Evolutionary conservation across 2,888 invertebrate genomes (phyloP).

Genomic region (Chrysolina americana): DNA sequence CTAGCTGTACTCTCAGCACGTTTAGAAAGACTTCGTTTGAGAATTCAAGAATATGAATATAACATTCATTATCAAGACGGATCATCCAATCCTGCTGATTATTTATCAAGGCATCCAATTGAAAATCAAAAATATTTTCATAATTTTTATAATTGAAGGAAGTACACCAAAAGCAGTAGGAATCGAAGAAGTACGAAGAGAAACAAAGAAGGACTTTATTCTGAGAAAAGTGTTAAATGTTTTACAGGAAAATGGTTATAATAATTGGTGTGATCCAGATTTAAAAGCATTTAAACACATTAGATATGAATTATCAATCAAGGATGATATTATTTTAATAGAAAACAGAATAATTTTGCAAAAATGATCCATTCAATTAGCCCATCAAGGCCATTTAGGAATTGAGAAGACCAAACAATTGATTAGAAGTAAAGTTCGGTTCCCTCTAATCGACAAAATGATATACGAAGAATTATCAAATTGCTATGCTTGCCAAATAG

Average conservation of each 20-base stretch:
- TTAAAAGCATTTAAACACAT: background rate
- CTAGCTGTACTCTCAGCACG: background rate
- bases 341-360: background rate
- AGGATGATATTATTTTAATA: background rate
- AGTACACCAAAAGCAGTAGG: background rate
- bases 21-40: background rate
- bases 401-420: constrained; percentile 13
- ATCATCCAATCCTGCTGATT: background rate
- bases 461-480: constrained; percentile 1
- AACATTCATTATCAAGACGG: background rate
- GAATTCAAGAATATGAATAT: background rate
- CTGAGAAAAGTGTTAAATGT: background rate
- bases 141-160: background rate
- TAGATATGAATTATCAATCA: background rate
- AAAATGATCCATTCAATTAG: background rate
- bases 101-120: background rate
- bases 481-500: background rate
- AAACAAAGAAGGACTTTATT: background rate
- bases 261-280: background rate
- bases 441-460: background rate
- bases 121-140: background rate
- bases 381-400: background rate
- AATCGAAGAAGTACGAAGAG: background rate
- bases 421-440: constrained; percentile 1
- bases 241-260: background rate